These are phyloP conservation scores for Corvus cornix DNA, from an alignment of 2,113 vertebrate genomes.

Conservation along the genomic window DNA sequence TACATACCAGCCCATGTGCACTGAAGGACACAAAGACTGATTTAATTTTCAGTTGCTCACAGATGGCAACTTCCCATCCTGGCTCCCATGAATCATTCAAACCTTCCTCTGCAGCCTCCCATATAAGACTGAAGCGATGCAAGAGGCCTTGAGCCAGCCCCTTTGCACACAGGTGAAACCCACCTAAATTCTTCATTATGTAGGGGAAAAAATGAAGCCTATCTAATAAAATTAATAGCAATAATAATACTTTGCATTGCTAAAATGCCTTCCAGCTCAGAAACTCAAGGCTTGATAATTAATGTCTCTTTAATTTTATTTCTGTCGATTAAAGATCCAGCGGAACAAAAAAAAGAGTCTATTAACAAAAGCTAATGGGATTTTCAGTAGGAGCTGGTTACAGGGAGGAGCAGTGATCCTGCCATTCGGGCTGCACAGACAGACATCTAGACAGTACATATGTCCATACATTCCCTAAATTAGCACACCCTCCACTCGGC, in stretches of 20 bases:
- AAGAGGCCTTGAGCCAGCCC: background rate
- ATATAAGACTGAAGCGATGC: background rate
- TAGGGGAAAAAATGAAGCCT: background rate
- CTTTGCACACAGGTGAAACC: constrained; percentile 36
- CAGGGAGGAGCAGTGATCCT: background rate
- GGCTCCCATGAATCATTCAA: background rate
- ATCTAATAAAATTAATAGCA: constrained; percentile 57
- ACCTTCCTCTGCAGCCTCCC: background rate
- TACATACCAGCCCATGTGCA: background rate
- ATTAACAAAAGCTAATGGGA: constrained; percentile 65
- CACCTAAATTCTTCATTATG: constrained; percentile 21
- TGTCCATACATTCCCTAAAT: constrained; percentile 59
- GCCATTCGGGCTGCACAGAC: constrained; percentile 25
- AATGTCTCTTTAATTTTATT: constrained; percentile 67
- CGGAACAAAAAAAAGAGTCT: constrained; percentile 21
- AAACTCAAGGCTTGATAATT: constrained; percentile 56
- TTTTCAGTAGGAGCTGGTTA: constrained; percentile 36
- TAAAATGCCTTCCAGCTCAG: constrained; percentile 63
- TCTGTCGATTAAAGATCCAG: constrained; percentile 63
- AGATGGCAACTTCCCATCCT: background rate
- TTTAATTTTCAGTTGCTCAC: background rate
- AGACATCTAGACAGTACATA: constrained; percentile 49
- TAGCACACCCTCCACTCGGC: constrained; percentile 35
- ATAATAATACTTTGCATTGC: constrained; percentile 61
- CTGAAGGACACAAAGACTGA: background rate